Evolutionary conservation across 2,797 vertebrate genomes (phyloP).

Genomic region (Erpetoichthys calabaricus): DNA sequence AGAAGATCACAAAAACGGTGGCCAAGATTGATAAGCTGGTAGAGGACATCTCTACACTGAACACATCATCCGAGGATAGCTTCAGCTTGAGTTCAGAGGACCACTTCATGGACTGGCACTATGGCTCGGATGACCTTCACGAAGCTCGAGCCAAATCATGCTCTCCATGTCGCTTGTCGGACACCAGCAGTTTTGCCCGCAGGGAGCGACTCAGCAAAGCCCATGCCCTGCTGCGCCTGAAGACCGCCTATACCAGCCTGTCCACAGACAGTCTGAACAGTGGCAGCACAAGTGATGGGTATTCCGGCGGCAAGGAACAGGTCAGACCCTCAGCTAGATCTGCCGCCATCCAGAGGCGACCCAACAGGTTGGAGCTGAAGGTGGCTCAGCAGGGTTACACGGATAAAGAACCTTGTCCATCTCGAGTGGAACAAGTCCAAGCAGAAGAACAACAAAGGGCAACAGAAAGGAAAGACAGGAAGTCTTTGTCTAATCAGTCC

Average conservation of each 20-base stretch:
- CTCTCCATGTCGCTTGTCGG: conserved; percentile 73
- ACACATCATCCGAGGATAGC: conserved; percentile 91
- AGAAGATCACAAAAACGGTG: conserved; percentile 81
- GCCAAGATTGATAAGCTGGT: conserved; percentile 90
- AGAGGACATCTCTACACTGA: conserved; percentile 86
- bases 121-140: conserved; percentile 59
- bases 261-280: conserved; percentile 93
- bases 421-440: conserved; percentile 33
- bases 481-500: conserved; percentile 25
- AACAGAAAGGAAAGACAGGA: conserved; percentile 44
- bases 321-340: conserved; percentile 51
- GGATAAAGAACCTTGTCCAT: conserved; percentile 23
- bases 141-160: conserved; percentile 78
- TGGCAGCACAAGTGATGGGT: conserved; percentile 80
- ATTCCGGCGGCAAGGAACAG: conserved; percentile 72
- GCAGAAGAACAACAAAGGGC: conserved; percentile 40
- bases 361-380: conserved; percentile 79
- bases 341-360: conserved; percentile 55
- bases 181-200: conserved; percentile 49
- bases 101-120: conserved; percentile 78
- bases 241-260: conserved; percentile 69
- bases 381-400: conserved; percentile 43
- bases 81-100: conserved; percentile 94
- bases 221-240: conserved; percentile 69
- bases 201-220: conserved; percentile 59